These are phyloP conservation scores for Orius laevigatus DNA, from an alignment of 1,140 invertebrate species.

Conservation along the genomic window DNA sequence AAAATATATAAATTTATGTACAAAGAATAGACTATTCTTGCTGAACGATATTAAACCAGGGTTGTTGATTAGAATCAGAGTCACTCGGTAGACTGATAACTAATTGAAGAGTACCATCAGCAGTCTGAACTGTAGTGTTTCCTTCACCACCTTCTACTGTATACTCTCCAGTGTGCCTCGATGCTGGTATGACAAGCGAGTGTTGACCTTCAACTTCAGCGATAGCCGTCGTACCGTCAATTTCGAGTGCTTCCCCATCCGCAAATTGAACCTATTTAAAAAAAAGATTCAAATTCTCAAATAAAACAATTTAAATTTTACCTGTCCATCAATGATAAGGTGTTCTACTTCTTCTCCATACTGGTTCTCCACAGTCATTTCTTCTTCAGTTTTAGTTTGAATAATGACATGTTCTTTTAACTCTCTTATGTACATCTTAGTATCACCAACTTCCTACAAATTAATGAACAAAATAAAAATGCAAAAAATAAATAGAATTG, in stretches of 20 bases:
- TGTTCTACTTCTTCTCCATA: conserved; percentile 31
- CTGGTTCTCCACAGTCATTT: conserved; percentile 26
- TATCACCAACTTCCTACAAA: conserved; percentile 15
- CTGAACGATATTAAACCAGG: conserved; percentile 23
- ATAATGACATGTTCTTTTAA: conserved; percentile 38
- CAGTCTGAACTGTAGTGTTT: conserved; percentile 19
- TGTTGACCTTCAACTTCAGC: not conserved
- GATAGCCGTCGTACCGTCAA: not conserved
- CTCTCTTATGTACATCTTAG: conserved; percentile 35
- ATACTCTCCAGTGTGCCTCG: conserved; percentile 12
- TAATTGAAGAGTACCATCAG: conserved; percentile 21
- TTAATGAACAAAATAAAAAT: not conserved
- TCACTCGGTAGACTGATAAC: conserved; percentile 21
- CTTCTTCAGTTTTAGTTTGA: conserved; percentile 25
- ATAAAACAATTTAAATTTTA: conserved; percentile 6
- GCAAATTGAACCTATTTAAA: conserved; percentile 13
- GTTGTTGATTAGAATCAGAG: conserved; percentile 16
- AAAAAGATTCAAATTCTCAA: conserved; percentile 1
- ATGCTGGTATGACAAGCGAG: conserved; percentile 11
- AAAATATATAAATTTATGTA: no score
- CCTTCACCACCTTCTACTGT: conserved; percentile 11
- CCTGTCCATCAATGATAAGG: conserved; percentile 33
- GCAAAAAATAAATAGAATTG: not conserved
- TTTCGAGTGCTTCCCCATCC: conserved; percentile 10
- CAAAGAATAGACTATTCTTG: conserved; percentile 2